These are phyloP conservation scores for Epizoanthus illoricatus DNA, from an alignment of 92 coral and sea anemone genomes.

Conservation along the genomic window DNA sequence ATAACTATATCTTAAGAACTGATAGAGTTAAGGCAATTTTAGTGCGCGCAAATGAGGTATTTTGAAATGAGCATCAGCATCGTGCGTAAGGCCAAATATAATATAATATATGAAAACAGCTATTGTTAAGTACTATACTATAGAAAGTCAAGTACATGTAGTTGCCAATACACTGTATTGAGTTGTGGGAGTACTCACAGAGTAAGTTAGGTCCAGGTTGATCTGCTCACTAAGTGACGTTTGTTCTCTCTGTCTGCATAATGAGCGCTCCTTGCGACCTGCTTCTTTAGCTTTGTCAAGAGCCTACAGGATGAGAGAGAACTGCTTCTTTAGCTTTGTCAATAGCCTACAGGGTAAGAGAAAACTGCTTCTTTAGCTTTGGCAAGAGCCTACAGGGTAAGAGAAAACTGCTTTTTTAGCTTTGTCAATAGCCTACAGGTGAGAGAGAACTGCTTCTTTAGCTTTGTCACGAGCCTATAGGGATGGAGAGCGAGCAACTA, in stretches of 20 bases:
- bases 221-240: constrained; percentile 91
- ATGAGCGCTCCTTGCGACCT: constrained; percentile 93
- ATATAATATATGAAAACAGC: too few species aligned
- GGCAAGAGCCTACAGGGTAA: too few species aligned
- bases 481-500: not conserved
- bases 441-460: too few species aligned
- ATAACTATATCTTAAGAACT: too few species aligned
- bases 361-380: not conserved
- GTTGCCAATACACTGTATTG: not conserved
- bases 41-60: too few species aligned
- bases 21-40: too few species aligned
- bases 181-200: constrained; percentile 61
- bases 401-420: too few species aligned
- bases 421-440: too few species aligned
- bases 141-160: too few species aligned
- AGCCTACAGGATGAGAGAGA: constrained; percentile 56
- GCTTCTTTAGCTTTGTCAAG: constrained; percentile 98
- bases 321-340: not conserved
- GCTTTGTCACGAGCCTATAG: constrained; percentile 57
- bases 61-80: too few species aligned
- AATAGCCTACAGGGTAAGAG: constrained; percentile 65
- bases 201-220: constrained; percentile 93
- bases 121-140: not conserved
- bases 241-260: constrained; percentile 96
- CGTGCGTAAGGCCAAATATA: too few species aligned